These are phyloP conservation scores for Chionoecetes opilio DNA, from an alignment of 1,140 invertebrate species.

Conservation along the genomic window DNA sequence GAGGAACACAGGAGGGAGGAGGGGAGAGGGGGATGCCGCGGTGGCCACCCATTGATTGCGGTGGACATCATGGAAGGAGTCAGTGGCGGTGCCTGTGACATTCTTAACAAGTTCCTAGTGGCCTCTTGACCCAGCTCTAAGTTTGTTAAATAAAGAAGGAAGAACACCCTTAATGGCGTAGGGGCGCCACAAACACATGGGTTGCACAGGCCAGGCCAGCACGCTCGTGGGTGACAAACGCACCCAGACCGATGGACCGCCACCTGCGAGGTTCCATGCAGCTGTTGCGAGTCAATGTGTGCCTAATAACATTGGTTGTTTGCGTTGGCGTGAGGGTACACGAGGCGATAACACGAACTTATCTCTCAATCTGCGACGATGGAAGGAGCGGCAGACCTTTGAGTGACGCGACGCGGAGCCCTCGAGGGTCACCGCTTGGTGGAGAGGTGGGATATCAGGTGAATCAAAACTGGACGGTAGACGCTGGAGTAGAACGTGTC, in stretches of 20 bases:
- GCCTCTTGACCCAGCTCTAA: conserved; percentile 62
- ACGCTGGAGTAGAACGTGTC: neutral
- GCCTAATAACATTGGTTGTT: neutral
- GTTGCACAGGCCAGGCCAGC: neutral
- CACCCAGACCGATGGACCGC: neutral
- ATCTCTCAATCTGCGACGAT: neutral
- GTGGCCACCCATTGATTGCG: neutral
- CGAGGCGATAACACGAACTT: neutral
- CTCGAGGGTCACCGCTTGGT: neutral
- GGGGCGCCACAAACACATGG: neutral
- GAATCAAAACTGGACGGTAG: neutral
- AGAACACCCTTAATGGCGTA: conserved; percentile 48
- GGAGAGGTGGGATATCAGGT: neutral
- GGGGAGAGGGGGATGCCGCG: neutral
- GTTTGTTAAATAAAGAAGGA: conserved; percentile 58
- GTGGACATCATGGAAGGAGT: neutral
- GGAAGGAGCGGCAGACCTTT: neutral
- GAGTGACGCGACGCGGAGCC: neutral
- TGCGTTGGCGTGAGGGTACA: neutral
- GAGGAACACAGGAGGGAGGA: neutral
- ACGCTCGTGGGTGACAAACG: neutral
- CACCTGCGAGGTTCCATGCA: neutral
- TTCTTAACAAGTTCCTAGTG: conserved; percentile 53
- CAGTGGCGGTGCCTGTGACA: conserved; percentile 1
- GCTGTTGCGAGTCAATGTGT: neutral